Evolutionary conservation across 37 sponge, comb jelly and placozoan genomes (phyloP).

Genomic region (Bolinopsis microptera): DNA sequence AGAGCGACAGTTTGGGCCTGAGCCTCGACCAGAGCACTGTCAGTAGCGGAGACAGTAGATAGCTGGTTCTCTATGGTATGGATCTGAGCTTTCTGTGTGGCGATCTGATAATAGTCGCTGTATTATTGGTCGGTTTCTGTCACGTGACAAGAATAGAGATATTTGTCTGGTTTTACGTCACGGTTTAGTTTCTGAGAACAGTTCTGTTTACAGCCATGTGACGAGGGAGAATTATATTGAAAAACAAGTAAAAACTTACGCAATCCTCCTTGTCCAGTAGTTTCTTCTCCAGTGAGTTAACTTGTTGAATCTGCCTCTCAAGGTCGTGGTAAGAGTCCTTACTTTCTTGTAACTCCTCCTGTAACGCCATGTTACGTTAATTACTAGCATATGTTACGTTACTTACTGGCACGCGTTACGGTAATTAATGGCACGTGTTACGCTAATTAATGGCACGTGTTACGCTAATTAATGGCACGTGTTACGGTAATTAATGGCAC

Average conservation of each 20-base stretch:
- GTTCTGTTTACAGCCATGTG: too few species aligned
- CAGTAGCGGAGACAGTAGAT: constrained; percentile 27
- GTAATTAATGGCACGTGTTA: too few species aligned
- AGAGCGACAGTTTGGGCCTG: neutral
- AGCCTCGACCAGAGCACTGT: constrained; percentile 42
- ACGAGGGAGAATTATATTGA: neutral
- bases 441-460: too few species aligned
- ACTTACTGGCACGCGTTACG: too few species aligned
- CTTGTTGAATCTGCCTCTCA: constrained; percentile 53
- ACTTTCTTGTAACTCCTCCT: constrained; percentile 53
- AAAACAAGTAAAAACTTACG: constrained; percentile 33
- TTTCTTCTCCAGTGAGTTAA: constrained; percentile 57
- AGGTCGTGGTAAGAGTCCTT: constrained; percentile 27
- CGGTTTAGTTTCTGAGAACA: too few species aligned
- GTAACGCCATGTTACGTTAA: neutral
- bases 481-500: too few species aligned
- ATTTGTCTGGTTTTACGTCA: too few species aligned
- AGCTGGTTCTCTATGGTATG: constrained; percentile 9
- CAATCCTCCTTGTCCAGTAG: constrained; percentile 13
- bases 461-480: too few species aligned
- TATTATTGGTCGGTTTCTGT: too few species aligned
- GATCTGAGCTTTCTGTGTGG: neutral
- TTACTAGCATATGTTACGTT: too few species aligned
- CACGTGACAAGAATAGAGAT: too few species aligned
- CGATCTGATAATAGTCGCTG: constrained; percentile 42